A percentile compares a stretch with the other conserved stretches of the same genome.
Evolutionary conservation across 2,888 invertebrate genomes (phyloP).

Genomic region (Baronia brevicornis): DNA sequence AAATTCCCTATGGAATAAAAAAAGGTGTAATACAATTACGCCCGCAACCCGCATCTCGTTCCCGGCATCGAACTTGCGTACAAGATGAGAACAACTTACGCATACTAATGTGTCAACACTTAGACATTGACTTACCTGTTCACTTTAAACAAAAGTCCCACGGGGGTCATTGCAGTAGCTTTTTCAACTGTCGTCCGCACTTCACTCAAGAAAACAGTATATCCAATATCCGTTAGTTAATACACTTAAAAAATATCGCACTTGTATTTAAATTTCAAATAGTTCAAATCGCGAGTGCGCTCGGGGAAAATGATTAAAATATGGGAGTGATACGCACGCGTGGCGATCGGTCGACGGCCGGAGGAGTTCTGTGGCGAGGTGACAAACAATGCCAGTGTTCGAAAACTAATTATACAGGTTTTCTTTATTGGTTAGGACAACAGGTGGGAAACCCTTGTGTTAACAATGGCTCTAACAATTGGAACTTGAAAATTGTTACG

Average conservation of each 20-base stretch:
- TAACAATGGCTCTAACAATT: slow-evolving; percentile 25
- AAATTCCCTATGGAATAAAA: slow-evolving; percentile 9
- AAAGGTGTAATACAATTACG: slow-evolving; percentile 11
- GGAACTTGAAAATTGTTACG: neutral
- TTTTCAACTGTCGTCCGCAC: slow-evolving; percentile 28
- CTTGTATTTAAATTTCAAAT: slow-evolving; percentile 4
- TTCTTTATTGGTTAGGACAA: slow-evolving; percentile 39
- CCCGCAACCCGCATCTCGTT: slow-evolving; percentile 15
- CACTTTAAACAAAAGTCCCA: slow-evolving; percentile 77
- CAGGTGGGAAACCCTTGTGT: slow-evolving; percentile 50
- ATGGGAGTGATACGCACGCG: too few relatives aligned
- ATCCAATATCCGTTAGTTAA: slow-evolving; percentile 8
- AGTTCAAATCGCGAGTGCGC: slow-evolving; percentile 2
- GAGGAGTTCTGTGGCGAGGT: slow-evolving; percentile 48
- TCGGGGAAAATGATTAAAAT: too few relatives aligned
- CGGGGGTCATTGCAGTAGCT: slow-evolving; percentile 69
- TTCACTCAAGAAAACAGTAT: slow-evolving; percentile 18
- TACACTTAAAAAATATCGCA: slow-evolving; percentile 12
- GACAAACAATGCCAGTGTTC: slow-evolving; percentile 59
- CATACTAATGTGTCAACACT: slow-evolving; percentile 12
- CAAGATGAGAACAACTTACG: too few relatives aligned
- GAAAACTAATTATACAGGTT: slow-evolving; percentile 59
- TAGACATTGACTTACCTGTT: slow-evolving; percentile 64
- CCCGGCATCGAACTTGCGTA: slow-evolving; percentile 2
- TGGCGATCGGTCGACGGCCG: slow-evolving; percentile 47